Base-by-base conservation (phyloP, 2,888 invertebrate genomes). In the Malthinus flaveolus region DNA sequence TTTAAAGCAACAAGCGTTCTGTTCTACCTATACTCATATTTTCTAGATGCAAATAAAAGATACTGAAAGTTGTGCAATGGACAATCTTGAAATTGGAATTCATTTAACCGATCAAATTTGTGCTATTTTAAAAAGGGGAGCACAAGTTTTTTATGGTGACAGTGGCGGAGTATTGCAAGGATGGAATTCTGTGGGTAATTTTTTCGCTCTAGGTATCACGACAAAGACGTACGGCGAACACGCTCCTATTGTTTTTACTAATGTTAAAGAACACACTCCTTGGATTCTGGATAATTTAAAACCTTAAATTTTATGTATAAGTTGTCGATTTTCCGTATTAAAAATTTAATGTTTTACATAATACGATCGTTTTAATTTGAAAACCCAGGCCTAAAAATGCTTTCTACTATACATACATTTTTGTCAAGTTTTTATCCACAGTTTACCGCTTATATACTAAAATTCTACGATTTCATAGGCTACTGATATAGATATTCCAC, bases 111-210 rank as follows among this genome's bases (percentile, higher is more conserved):
- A 80, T 0, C 87, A 88, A 69, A 71, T 87, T 55, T 87, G 87
- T 71, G 85, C 85, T 1, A 86, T 85, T 2, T 86, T 85, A 1
- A 23, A 23, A 5, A 23, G 3, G 5, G 77, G 81, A 1, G 76
- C 80, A 39, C 86, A 86, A 69, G 83, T 86, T 0, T 87, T 87
- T 64, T 73, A 80, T 10, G 85, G 86, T 3, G 87, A 87, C 68
- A 85, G 85, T 46, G 87, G 87, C 5, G 87, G 87, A 0, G 85
- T 87, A 0, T 75, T 87, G 1, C 84, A 85, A 73, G 66, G 64
- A 9, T 34, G 68, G n/a, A 56, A 55, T 7, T 71, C 72, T 12
- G 68, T 71, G 23, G 57, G 68, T 4, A 75, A 77, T 39, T 85
- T 82, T 79, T 80, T 78, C 15, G 74, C 80, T 1, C 78, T 81